Evolutionary conservation across 2,113 vertebrate species (phyloP).

Genomic region (zebrafish (Danio rerio)): GRCz12tu NC_133179.1:72321501-72322000

Average conservation of each 20-base stretch:
- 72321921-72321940: too few relatives aligned
- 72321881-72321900: too few relatives aligned
- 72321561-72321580: constrained; percentile 25
- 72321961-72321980: too few relatives aligned
- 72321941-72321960: too few relatives aligned
- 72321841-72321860: too few relatives aligned
- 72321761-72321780: neutral
- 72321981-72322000: too few relatives aligned
- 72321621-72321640: constrained; percentile 11
- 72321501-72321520: constrained; percentile 50
- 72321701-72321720: constrained; percentile 13
- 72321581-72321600: constrained; percentile 43
- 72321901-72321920: too few relatives aligned
- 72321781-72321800: too few relatives aligned
- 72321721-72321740: neutral
- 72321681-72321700: constrained; percentile 32
- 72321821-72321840: too few relatives aligned
- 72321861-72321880: too few relatives aligned
- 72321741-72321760: neutral
- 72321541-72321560: constrained; percentile 50
- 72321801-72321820: too few relatives aligned
- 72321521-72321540: constrained; percentile 44
- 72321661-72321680: constrained; percentile 36
- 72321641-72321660: constrained; percentile 14
- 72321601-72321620: constrained; percentile 26